Evolutionary conservation across 2,113 vertebrate genomes (phyloP), one percentile per base, ranked within the genome.

Genomic region (Lucifuga dentata): DNA sequence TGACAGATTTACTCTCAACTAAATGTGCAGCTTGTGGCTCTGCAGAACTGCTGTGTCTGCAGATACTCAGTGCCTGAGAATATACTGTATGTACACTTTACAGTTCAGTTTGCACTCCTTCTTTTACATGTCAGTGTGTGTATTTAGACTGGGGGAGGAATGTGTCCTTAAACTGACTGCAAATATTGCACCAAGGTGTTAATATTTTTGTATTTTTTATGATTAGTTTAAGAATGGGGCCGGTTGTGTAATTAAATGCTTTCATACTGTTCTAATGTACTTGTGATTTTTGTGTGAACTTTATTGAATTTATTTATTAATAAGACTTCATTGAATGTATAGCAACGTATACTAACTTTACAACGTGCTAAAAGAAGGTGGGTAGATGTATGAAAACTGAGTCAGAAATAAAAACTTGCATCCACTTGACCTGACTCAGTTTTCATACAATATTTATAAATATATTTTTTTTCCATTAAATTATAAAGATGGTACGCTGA

Each of bases 21-120:
- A n/a, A n/a, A n/a, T n/a, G n/a, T n/a, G n/a, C n/a, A n/a, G n/a
- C n/a, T n/a, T n/a, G n/a, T n/a, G n/a, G 7, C 26, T 29, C 26
- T 29, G 26, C 21, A 40, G 38, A 40, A 12, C 15, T 7, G 5
- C 11, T 40, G 38, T n/a, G 15, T 13, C 15, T 40, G 5, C 15
- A 40, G 15, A 11, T n/a, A 52, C 51, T 35, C 65, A 60, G 60
- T 72, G 62, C 48, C 69, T 86, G 23, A 58, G 16, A 38, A 19
- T 19, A 5, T 23, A 43, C 64, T 43, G 53, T 9, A 17, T 19
- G 23, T 9, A 66, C 17, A 59, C 61, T 76, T 55, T 49, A 50
- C 48, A 11, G 6, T 46, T 35, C 0, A 15, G 20, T 69, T 86
- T 88, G 75, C 70, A 81, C 83, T 79, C 36, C 53, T 80, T 65